phyloP scores from a whole-genome alignment of 2,113 vertebrate species.

The Nematolebias whitei region DNA sequence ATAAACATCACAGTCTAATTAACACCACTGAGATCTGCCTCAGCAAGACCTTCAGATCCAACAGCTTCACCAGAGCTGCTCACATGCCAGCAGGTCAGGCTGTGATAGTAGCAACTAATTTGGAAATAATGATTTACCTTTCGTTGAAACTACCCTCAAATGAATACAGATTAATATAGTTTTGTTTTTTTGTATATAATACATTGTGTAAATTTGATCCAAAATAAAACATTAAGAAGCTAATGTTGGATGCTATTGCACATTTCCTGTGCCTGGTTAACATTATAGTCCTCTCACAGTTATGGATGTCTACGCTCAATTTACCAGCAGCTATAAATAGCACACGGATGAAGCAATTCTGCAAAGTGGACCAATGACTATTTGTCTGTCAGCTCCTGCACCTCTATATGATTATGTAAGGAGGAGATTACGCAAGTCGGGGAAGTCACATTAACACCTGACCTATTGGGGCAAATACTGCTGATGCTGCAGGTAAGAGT shows the following conservation, averaged over 20 bases:
- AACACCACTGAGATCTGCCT: background rate
- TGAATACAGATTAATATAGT: background rate
- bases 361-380: conserved; percentile 14
- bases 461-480: conserved; percentile 45
- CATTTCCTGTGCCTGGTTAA: background rate
- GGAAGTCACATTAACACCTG: conserved; percentile 49
- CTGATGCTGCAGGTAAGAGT: conserved; percentile 44
- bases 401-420: conserved; percentile 46
- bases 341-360: conserved; percentile 23
- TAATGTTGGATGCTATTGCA: background rate
- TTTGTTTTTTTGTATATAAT: background rate
- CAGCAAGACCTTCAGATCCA: background rate
- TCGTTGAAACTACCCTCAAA: background rate
- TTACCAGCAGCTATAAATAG: conserved; percentile 21
- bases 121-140: background rate
- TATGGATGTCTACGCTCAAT: background rate
- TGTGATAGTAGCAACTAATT: background rate
- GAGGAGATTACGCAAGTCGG: conserved; percentile 47
- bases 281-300: background rate
- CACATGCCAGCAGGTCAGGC: background rate
- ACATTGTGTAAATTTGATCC: background rate
- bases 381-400: conserved; percentile 24
- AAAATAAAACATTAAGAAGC: background rate
- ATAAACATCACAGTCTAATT: background rate
- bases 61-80: background rate